Conservation (phyloP, 2,797 vertebrate species). For the Cyclopterus lumpus region DNA sequence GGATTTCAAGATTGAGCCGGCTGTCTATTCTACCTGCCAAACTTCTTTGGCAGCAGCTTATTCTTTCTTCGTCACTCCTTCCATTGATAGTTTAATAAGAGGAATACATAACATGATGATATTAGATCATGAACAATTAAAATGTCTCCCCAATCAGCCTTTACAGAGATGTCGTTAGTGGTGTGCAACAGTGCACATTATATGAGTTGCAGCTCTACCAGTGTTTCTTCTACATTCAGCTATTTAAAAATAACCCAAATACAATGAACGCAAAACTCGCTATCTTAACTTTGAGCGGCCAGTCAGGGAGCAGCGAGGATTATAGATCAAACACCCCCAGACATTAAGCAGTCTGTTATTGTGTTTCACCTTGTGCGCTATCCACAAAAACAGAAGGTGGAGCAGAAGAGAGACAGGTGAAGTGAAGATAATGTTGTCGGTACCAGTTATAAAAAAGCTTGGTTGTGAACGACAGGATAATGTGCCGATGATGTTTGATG, state of each 20-base stretch:
- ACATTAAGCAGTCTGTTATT: not conserved
- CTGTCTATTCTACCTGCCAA: constrained; percentile 42
- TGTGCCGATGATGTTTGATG: not conserved
- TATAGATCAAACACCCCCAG: not conserved
- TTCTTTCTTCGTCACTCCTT: not conserved
- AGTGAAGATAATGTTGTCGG: not conserved
- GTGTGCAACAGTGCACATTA: not conserved
- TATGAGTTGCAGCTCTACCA: not conserved
- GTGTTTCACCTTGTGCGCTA: not conserved
- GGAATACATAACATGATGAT: constrained; percentile 18
- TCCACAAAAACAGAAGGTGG: not conserved
- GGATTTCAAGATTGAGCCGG: constrained; percentile 39
- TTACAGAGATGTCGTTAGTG: not conserved
- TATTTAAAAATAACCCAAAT: not conserved
- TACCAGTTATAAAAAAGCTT: not conserved
- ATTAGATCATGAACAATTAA: not conserved
- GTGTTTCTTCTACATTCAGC: not conserved
- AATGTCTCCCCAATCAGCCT: not conserved
- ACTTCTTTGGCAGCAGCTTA: constrained; percentile 14
- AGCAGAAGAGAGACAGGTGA: not conserved
- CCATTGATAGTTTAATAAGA: constrained; percentile 5
- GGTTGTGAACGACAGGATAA: not conserved
- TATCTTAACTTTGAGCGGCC: not conserved
- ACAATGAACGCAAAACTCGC: not conserved
- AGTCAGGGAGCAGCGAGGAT: not conserved